phyloP scores from a whole-genome alignment of 1,140 invertebrate species.

The Potamilus streckersoni region DNA sequence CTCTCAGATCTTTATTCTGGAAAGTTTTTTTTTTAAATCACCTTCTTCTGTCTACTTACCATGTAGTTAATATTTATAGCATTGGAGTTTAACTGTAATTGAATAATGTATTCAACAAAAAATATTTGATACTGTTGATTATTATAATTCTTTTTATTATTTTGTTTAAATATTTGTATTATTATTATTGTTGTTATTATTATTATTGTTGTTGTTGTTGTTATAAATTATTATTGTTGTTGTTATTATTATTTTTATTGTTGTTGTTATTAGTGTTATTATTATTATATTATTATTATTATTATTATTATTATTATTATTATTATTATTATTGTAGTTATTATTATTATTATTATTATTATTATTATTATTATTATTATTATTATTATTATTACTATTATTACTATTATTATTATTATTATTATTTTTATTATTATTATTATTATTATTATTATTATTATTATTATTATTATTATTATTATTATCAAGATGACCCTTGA shows the following conservation, averaged over 20 bases:
- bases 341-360: constrained; percentile 5
- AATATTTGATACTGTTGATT: background rate
- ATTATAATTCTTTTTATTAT: constrained; percentile 6
- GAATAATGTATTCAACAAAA: too few species aligned
- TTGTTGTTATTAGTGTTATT: too few species aligned
- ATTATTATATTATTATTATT: background rate
- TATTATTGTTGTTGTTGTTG: too few species aligned
- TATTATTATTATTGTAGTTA: background rate
- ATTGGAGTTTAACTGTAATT: too few species aligned
- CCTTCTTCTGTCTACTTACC: too few species aligned
- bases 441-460: constrained; percentile 10
- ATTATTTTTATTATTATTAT: constrained; percentile 16
- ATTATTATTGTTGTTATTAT: constrained; percentile 17
- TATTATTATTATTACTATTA: constrained; percentile 19
- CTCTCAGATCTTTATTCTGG: too few species aligned
- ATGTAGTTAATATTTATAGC: too few species aligned
- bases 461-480: constrained; percentile 8
- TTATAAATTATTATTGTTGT: background rate
- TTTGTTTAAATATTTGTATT: too few species aligned
- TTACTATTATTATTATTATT: background rate
- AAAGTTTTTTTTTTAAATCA: too few species aligned
- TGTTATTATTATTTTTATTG: constrained; percentile 14
- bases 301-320: constrained; percentile 14
- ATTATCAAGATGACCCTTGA: constrained; percentile 63
- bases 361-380: constrained; percentile 11